phyloP scores from a whole-genome alignment of 2,888 invertebrate species.

The Augochlorella aurata region DNA sequence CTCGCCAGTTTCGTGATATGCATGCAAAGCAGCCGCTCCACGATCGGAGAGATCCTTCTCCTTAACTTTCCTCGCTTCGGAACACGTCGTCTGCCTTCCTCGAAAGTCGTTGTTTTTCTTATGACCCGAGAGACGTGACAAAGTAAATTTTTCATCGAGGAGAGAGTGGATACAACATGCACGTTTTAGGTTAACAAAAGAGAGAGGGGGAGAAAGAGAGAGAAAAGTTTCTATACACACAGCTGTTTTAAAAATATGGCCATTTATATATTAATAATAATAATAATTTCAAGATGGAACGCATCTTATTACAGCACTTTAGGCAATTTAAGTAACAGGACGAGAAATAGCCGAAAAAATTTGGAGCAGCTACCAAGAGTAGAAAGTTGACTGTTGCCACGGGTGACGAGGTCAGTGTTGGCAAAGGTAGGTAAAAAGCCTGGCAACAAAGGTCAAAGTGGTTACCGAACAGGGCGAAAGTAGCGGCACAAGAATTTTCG shows the following conservation, averaged over 20 bases:
- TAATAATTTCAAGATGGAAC: too few relatives aligned
- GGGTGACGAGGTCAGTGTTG: constrained; percentile 3
- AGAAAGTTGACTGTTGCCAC: not conserved
- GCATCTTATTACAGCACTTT: too few relatives aligned
- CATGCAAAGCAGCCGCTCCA: constrained; percentile 49
- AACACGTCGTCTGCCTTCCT: not conserved
- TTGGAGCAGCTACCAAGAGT: not conserved
- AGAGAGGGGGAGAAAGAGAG: too few relatives aligned
- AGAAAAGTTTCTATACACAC: too few relatives aligned
- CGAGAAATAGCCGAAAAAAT: not conserved
- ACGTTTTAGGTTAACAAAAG: too few relatives aligned
- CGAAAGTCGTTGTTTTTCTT: too few relatives aligned
- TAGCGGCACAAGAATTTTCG: not conserved
- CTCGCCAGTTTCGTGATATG: constrained; percentile 41
- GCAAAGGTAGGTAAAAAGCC: not conserved
- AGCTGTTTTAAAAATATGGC: too few relatives aligned
- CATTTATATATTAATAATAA: too few relatives aligned
- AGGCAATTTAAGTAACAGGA: too few relatives aligned
- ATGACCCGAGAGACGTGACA: too few relatives aligned
- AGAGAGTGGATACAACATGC: too few relatives aligned
- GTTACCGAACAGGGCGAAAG: not conserved
- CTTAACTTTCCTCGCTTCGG: not conserved
- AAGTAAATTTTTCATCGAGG: too few relatives aligned
- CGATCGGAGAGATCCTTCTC: not conserved
- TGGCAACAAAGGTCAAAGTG: not conserved